Percentiles rank a stretch among this genome's conserved stretches.
phyloP scores from a whole-genome alignment of 2,888 invertebrate species.

The Ditylenchus weischeri region DNA sequence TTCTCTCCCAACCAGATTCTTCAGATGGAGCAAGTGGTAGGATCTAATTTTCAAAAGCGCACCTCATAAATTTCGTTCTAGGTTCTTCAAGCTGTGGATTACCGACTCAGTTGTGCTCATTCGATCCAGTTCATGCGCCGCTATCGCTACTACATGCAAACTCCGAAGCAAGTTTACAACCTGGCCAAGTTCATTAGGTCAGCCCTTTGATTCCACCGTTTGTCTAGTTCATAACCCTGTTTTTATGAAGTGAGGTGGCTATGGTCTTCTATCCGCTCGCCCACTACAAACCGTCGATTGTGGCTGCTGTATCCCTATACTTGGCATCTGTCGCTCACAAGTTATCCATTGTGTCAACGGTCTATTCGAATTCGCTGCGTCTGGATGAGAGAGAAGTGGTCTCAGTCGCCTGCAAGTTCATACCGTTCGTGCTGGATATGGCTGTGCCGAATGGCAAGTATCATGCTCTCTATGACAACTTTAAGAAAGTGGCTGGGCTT shows the following conservation, averaged over 20 bases:
- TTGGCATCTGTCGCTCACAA: conserved; percentile 11
- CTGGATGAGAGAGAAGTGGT: background rate
- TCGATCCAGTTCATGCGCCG: conserved; percentile 34
- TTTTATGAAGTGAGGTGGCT: conserved; percentile 1
- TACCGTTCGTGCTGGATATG: conserved; percentile 3
- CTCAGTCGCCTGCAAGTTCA: conserved; percentile 2
- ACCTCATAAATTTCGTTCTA: conserved; percentile 9
- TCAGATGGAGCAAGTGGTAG: conserved; percentile 73
- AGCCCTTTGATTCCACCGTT: conserved; percentile 4
- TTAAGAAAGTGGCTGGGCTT: too few species aligned
- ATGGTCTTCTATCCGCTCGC: conserved; percentile 23
- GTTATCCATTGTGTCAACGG: background rate
- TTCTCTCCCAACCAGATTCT: conserved; percentile 78
- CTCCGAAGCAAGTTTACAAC: conserved; percentile 9
- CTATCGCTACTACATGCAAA: conserved; percentile 24
- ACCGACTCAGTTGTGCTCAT: conserved; percentile 27
- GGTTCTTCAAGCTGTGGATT: conserved; percentile 31
- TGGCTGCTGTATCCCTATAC: conserved; percentile 23
- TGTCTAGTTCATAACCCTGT: background rate
- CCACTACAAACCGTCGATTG: conserved; percentile 25
- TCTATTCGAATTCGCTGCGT: background rate
- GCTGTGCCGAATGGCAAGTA: conserved; percentile 6
- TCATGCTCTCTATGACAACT: too few species aligned
- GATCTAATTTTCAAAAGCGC: background rate
- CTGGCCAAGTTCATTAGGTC: conserved; percentile 33